Conservation (phyloP, 1,140 invertebrate genomes). For the Drosophila paulistorum region DNA sequence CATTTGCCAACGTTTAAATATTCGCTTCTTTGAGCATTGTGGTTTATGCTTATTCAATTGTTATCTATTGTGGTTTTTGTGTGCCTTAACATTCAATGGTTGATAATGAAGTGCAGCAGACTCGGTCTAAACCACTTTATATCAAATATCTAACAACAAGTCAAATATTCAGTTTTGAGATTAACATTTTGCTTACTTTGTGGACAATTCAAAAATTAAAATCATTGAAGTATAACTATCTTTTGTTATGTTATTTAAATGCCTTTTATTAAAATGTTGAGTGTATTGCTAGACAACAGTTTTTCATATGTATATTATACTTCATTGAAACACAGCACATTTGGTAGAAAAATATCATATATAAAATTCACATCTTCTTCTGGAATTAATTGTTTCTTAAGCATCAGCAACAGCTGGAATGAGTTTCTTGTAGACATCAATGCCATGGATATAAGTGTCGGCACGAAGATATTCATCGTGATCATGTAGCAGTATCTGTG, state of each 20-base stretch:
- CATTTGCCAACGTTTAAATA: neutral
- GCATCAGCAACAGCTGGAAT: constrained; percentile 85
- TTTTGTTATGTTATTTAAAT: neutral
- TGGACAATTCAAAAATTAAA: too few relatives aligned
- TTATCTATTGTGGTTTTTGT: neutral
- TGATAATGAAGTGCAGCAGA: too few relatives aligned
- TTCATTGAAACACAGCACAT: neutral
- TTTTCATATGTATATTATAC: too few relatives aligned
- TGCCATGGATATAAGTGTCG: constrained; percentile 88
- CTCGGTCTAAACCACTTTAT: too few relatives aligned
- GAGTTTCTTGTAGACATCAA: constrained; percentile 88
- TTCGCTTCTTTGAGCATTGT: neutral
- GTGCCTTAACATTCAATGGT: neutral
- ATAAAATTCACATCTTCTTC: neutral
- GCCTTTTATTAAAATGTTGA: neutral
- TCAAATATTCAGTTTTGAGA: neutral
- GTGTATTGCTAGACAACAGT: neutral
- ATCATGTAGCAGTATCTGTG: constrained; percentile 89
- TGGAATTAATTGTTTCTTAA: constrained; percentile 25
- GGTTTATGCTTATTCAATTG: neutral
- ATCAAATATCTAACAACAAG: neutral
- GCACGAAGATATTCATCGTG: constrained; percentile 91
- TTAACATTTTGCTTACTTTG: too few relatives aligned
- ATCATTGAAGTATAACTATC: too few relatives aligned
- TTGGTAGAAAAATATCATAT: neutral